Evolutionary conservation across 1,140 invertebrate genomes (phyloP), one percentile per base, ranked within the genome.

Genomic region (Plodia interpunctella): DNA sequence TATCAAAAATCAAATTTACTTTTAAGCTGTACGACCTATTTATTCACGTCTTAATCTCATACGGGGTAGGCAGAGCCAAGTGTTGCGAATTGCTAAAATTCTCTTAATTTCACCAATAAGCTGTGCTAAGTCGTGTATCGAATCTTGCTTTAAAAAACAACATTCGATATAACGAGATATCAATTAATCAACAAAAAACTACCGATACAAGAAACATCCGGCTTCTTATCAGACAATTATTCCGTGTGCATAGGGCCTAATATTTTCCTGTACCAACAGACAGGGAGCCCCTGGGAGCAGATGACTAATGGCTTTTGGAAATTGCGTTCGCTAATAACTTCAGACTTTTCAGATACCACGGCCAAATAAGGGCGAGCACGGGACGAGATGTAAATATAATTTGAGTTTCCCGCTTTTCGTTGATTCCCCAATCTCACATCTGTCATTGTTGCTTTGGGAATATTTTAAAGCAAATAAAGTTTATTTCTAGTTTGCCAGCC

Each of bases 281-380:
- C 62, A 44, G 38, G 13, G 38, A 44, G 15, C 38, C 38, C 38
- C 38, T 15, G 38, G 38, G 38, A 44, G 38, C 38, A 44, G 38
- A 82, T 85, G 83, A 85, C 70, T 80, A 80, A 85, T 85, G 78
- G 76, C 80, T 80, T 73, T 68, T 69, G 77, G 79, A 85, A 86
- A 86, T 86, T 82, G 74, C 76, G 76, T 80, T 71, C 71, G 71
- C 70, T 80, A 83, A 86, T 78, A 80, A 80, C 78, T 86, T 85
- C 69, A 63, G 70, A 83, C 70, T 85, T 83, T 78, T 74, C 76
- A 76, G 77, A 73, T 74, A 67, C 68, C 62, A 72, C 70, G 66
- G 30, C 55, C 62, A 81, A 83, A 83, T 78, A 67, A 78, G 74
- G 73, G 78, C 62, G 70, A 76, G 80, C 76, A 67, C 71, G 70